Base-by-base conservation (phyloP, 1,140 invertebrate species). In the Alviniconcha marisindica region DNA sequence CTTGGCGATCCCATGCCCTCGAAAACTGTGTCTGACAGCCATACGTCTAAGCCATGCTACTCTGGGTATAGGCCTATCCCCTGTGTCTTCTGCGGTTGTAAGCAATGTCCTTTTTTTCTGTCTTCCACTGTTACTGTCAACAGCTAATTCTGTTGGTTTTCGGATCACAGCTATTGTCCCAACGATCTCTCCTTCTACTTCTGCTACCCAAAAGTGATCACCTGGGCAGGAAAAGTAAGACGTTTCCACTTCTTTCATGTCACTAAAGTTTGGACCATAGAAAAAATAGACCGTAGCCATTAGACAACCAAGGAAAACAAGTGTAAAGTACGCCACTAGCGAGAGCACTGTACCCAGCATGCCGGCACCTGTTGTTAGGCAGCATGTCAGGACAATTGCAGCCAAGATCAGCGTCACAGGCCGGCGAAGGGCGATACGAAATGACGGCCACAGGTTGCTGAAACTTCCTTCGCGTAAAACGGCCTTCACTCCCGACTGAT, bases 41-140 rank as follows among this genome's bases (percentile, higher is more conserved):
- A 89, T 87, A 60, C 88, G 76, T 78, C 88, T 77, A 36, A 89
- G 60, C 88, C 86, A 87, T 1, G 88, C 88, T 21, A 86, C 71
- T 56, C 84, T 89, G 54, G 36, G 21, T 60, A 0, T 18, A 36
- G 3, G 21, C 7, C 42, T 44, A 18, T 44, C 31, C 42, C n/a
- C 36, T 14, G 33, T 38, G 33, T 44, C 28, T 36, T 28, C 10
- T 73, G 69, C 28, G 38, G 28, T 73, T 14, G 33, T n/a, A n/a
- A n/a, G n/a, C n/a, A n/a, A n/a, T n/a, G n/a, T n/a, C n/a, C 14
- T 54, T 14, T 28, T 54, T 5, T 54, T 33, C 24, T 24, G 4
- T 14, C 24, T n/a, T 42, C 38, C 36, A 33, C 18, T 51, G 54
- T 21, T 12, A 24, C 31, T 24, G 4, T 28, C 31, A 44, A 4